phyloP scores from a whole-genome alignment of 2,113 vertebrate species.

The Etia nguti region DNA sequence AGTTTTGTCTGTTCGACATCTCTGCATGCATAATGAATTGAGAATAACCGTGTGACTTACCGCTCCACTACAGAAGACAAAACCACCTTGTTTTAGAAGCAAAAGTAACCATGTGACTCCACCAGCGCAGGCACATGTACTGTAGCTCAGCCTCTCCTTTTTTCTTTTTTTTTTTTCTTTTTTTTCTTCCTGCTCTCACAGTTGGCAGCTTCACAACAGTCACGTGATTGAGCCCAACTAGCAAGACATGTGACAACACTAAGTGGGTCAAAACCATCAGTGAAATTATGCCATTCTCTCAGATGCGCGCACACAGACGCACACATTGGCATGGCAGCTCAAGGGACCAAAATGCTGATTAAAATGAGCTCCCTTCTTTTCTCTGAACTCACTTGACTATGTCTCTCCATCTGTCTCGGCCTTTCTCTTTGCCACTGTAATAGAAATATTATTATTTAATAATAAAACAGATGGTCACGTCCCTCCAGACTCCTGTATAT shows the following conservation, averaged over 20 bases:
- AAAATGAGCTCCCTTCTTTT: not conserved
- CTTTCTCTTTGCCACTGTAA: not conserved
- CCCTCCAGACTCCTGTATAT: slow-evolving; percentile 20
- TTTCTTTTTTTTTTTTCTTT: not conserved
- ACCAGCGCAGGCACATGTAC: not conserved
- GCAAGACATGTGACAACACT: slow-evolving; percentile 30
- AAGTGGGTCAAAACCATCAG: slow-evolving; percentile 63
- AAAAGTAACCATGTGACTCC: slow-evolving; percentile 27
- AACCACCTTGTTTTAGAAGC: slow-evolving; percentile 25
- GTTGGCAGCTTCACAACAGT: not conserved
- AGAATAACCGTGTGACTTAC: not conserved
- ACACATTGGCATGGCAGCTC: slow-evolving; percentile 10
- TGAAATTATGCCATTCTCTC: slow-evolving; percentile 43
- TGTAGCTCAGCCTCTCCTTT: not conserved
- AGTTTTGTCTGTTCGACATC: not conserved
- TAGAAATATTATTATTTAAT: slow-evolving; percentile 26
- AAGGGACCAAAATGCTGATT: slow-evolving; percentile 39
- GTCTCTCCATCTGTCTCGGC: slow-evolving; percentile 1
- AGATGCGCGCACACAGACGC: not conserved
- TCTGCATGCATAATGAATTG: not conserved
- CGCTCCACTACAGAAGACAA: not conserved
- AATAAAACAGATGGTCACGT: slow-evolving; percentile 41
- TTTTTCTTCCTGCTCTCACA: not conserved
- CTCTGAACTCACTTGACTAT: not conserved
- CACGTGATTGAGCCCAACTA: slow-evolving; percentile 34